Base-by-base conservation (phyloP, 2,113 vertebrate genomes). In the Crypturellus undulatus region DNA sequence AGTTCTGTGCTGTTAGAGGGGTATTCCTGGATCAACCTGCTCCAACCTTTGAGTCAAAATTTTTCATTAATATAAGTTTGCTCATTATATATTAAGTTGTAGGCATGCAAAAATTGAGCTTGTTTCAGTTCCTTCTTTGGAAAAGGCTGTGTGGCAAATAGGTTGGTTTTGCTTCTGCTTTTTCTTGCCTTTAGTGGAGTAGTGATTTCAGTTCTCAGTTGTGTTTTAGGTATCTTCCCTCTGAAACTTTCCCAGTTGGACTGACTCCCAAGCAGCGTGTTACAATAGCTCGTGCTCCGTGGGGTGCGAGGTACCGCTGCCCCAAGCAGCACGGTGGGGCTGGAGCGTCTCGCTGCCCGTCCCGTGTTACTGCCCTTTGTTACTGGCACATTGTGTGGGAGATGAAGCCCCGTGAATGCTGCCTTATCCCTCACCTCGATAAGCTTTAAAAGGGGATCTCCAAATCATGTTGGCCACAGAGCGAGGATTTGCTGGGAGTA, bases 381-480 rank as follows among this genome's bases (percentile, higher is more conserved):
- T 97, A 54, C 92, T 76, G 89, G 70, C 58, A 25, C 93, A 91
- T 85, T 91, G 86, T 89, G 21, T 51, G 86, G 32, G 28, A 86
- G 89, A 68, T 81, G 94, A 91, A 95, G 94, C 91, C 56, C 32
- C 95, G 84, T 96, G 95, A 96, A 91, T 62, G 81, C 89, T 77
- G 81, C 79, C 90, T 96, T 97, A 96, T 96, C 92, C 94, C 85
- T 97, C 77, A 24, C 94, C 68, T 73, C 96, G 96, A 97, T 97
- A 94, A 95, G 94, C 94, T 96, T 95, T 96, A 94, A 96, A 93
- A 96, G 90, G 95, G 96, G 97, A 95, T 97, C 94, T 92, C 90
- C 85, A 85, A 94, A 96, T 95, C 95, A 86, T 34, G 91, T 96
- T 96, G 97, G 96, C 92, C 94, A 88, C 77, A 92, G 92, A 95